Conservation (phyloP, 2,888 invertebrate genomes). For the Agonopterix heracliana region DNA sequence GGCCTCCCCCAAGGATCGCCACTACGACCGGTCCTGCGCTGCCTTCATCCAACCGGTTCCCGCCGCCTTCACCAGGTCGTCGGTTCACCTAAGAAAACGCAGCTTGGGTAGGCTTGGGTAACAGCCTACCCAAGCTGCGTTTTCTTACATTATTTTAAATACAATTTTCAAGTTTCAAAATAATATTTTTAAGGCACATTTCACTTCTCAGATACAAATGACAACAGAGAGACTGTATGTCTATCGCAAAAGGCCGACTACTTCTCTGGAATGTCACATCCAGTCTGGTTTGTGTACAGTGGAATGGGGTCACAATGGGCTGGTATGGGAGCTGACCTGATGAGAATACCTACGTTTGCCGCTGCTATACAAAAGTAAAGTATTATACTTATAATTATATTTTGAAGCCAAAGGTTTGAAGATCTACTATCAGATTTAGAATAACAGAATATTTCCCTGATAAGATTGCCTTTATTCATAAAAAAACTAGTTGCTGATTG, state of each 20-base stretch:
- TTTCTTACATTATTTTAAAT: no score
- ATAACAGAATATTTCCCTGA: background rate
- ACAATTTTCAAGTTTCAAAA: no score
- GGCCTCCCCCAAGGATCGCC: no score
- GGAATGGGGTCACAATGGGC: conserved; percentile 85
- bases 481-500: background rate
- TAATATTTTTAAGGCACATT: no score
- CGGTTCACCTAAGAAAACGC: no score
- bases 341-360: conserved; percentile 77
- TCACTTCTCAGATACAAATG: no score
- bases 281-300: conserved; percentile 81
- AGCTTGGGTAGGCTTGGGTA: no score
- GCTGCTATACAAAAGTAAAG: conserved; percentile 55
- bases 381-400: background rate
- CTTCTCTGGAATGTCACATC: conserved; percentile 42
- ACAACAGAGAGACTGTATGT: conserved; percentile 27
- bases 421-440: background rate
- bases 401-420: no score
- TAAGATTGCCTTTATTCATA: background rate
- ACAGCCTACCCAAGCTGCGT: no score
- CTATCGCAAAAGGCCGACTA: conserved; percentile 30
- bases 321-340: conserved; percentile 78
- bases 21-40: no score
- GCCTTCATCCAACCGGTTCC: no score
- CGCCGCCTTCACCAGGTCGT: no score